phyloP scores from a whole-genome alignment of 2,797 vertebrate species.

The Antennarius maculatus region DNA sequence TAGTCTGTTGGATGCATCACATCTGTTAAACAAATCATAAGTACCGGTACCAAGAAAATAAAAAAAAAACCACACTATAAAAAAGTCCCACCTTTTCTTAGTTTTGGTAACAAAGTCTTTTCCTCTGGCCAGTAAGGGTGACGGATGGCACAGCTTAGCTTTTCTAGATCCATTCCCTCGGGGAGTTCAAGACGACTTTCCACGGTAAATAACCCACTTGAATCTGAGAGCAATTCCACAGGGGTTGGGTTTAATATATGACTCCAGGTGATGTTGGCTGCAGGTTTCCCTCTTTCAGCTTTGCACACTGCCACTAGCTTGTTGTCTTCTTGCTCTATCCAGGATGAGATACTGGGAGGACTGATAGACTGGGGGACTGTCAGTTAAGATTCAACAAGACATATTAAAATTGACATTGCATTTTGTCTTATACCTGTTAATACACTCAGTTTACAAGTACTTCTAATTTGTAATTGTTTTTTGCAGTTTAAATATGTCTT shows the following conservation, averaged over 20 bases:
- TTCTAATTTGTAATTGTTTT: too few relatives aligned
- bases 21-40: too few relatives aligned
- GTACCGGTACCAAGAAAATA: neutral
- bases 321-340: conserved; percentile 16
- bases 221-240: rapidly evolving
- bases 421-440: neutral
- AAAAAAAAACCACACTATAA: neutral
- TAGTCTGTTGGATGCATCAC: neutral
- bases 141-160: conserved; percentile 59
- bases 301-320: conserved; percentile 66
- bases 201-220: conserved; percentile 44
- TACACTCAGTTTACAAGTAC: too few relatives aligned
- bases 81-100: conserved; percentile 13
- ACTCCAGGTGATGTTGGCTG: conserved; percentile 72
- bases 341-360: conserved; percentile 32
- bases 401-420: neutral
- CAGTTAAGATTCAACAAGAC: neutral
- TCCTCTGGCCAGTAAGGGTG: conserved; percentile 42
- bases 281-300: conserved; percentile 61
- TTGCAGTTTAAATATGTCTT: too few relatives aligned
- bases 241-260: neutral
- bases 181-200: conserved; percentile 54
- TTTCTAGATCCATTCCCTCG: neutral
- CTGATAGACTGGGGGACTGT: conserved; percentile 29
- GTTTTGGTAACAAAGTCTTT: neutral